Evolutionary conservation across 2,113 vertebrate genomes (phyloP).

Genomic region (Genyomyrus donnyi): DNA sequence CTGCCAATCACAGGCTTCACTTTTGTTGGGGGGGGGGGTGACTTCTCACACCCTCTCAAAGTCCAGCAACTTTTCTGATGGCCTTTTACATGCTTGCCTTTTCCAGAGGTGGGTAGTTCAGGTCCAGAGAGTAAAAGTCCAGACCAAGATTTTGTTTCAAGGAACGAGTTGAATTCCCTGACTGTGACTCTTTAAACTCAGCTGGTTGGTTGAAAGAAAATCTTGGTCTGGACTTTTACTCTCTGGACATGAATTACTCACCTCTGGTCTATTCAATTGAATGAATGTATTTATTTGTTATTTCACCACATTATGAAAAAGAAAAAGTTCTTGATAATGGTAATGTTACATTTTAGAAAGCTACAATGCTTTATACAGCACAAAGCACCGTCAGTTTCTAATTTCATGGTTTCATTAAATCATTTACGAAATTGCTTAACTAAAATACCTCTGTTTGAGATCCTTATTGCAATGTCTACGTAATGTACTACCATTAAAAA

Average conservation of each 20-base stretch:
- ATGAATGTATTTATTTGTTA: not conserved
- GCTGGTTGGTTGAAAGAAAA: not conserved
- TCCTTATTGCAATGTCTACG: not conserved
- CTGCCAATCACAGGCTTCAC: not conserved
- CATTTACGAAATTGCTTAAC: not conserved
- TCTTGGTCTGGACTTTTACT: not conserved
- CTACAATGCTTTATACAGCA: not conserved
- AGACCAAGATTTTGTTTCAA: not conserved
- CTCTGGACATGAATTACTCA: not conserved
- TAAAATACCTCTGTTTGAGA: not conserved
- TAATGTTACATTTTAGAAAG: not conserved
- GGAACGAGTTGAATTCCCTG: not conserved
- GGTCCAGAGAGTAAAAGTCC: not conserved
- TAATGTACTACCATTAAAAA: not conserved
- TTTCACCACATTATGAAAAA: not conserved
- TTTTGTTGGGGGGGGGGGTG: conserved; percentile 13
- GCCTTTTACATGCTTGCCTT: not conserved
- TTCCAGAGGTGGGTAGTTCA: not conserved
- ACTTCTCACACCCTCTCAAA: conserved; percentile 18
- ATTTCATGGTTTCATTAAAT: not conserved
- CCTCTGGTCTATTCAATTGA: not conserved
- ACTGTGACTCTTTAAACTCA: not conserved
- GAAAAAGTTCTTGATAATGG: not conserved
- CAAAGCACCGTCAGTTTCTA: not conserved
- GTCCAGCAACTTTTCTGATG: conserved; percentile 17